Base-by-base conservation (phyloP, 2,113 vertebrate genomes). In the Noctilio leporinus region DNA sequence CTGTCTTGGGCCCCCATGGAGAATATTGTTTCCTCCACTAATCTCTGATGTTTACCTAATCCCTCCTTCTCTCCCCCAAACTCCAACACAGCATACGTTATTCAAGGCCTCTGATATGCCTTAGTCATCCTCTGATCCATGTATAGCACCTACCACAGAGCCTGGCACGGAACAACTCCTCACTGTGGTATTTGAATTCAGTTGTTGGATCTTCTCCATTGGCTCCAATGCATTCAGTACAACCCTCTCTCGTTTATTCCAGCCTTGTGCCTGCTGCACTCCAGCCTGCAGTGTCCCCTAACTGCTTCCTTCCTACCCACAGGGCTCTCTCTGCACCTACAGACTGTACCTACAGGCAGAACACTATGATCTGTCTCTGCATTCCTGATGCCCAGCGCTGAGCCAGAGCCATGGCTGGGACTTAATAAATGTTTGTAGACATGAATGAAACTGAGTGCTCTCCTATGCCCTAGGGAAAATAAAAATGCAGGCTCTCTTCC, bases 361-460 rank as follows among this genome's bases (percentile, higher is more conserved):
- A 14, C 2, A 1, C 4, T 5, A 35, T 10, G 20, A 30, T n/a
- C 59, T 10, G 7, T 49, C 22, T 49, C 51, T 47, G 33, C 10
- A 26, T 73, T 14, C 69, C n/a, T 47, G 10, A 12, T 57, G 20
- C 64, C 57, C 62, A 93, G 67, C 0, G 0, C 62, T 49, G 20
- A 59, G 55, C 35, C 49, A 88, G 70, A 38, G 35, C 5, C 10
- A 6, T 3, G 45, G 28, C 5, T n/a, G 53, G 49, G 59, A 35
- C n/a, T 78, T 55, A 55, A 64, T 47, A 85, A 76, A 40, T 47
- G 24, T 85, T 62, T 82, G 35, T 7, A 6, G 53, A 33, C 14
- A 4, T 38, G 84, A 94, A 77, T 49, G 45, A 57, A 95, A 82
- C 43, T 55, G 70, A 94, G 55, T 65, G 67, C 59, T 78, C 38